phyloP scores from a whole-genome alignment of 2,797 vertebrate species.

The Petrocephalus schoutedeni region DNA sequence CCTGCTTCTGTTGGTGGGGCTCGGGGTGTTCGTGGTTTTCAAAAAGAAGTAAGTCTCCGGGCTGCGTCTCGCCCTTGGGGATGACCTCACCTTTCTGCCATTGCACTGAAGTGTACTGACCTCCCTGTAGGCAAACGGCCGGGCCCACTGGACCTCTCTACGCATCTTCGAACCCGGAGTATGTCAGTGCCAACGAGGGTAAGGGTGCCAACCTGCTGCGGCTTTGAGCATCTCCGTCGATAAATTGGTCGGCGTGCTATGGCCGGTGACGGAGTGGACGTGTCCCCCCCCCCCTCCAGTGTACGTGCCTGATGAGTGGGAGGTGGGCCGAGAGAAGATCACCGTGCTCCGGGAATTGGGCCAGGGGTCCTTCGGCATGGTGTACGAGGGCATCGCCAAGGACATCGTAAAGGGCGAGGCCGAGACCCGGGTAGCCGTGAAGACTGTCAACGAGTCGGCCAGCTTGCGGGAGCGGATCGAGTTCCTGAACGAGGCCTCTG shows the following conservation, averaged over 20 bases:
- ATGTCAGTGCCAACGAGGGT: constrained; percentile 93
- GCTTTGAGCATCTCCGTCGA: no score
- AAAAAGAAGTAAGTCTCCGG: constrained; percentile 74
- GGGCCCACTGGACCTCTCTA: constrained; percentile 87
- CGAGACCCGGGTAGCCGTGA: constrained; percentile 83
- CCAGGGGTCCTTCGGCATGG: constrained; percentile 97
- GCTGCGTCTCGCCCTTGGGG: neutral
- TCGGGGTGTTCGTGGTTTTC: constrained; percentile 72
- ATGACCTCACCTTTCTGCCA: neutral
- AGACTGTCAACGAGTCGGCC: constrained; percentile 91
- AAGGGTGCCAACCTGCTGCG: constrained; percentile 41
- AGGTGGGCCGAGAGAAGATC: constrained; percentile 90
- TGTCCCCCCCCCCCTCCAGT: constrained; percentile 51
- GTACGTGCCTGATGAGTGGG: constrained; percentile 95
- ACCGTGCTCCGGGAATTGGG: constrained; percentile 81
- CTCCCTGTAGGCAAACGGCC: constrained; percentile 65
- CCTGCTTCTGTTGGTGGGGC: constrained; percentile 69
- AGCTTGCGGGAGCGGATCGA: constrained; percentile 93
- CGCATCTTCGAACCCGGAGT: constrained; percentile 93
- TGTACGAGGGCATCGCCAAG: constrained; percentile 88
- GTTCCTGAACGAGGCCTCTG: constrained; percentile 95
- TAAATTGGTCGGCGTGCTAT: neutral
- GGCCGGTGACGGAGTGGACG: constrained; percentile 55
- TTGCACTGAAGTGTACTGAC: neutral
- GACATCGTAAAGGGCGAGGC: constrained; percentile 89